phyloP scores from a whole-genome alignment of 1,140 invertebrate genomes.

The Sarcophaga peregrina region DNA sequence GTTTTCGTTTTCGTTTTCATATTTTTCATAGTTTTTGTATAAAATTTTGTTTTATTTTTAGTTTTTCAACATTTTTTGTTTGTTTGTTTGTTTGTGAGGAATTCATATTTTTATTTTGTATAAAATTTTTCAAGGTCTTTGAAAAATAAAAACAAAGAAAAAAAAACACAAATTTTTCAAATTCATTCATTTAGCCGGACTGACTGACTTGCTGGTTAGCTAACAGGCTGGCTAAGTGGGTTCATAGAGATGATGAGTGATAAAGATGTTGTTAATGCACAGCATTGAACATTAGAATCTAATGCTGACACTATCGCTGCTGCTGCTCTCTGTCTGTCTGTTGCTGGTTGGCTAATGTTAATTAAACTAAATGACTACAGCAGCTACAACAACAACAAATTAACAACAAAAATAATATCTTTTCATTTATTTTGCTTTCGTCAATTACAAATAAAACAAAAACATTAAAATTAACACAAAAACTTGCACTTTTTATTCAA shows the following conservation, averaged over 20 bases:
- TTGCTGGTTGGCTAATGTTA: too few species aligned
- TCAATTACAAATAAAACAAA: too few species aligned
- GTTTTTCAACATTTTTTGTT: too few species aligned
- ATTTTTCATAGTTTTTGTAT: not conserved
- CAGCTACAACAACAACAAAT: too few species aligned
- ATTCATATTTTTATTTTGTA: not conserved
- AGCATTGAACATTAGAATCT: too few species aligned
- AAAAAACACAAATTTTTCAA: not conserved
- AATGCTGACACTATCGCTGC: too few species aligned
- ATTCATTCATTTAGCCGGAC: not conserved
- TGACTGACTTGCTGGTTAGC: not conserved
- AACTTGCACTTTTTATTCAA: constrained; percentile 21
- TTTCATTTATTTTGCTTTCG: too few species aligned
- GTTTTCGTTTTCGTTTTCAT: not conserved
- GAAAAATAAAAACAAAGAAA: not conserved
- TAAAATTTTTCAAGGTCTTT: constrained; percentile 8
- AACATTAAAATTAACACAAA: not conserved
- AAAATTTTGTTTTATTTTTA: too few species aligned
- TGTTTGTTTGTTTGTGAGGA: not conserved
- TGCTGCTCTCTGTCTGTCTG: too few species aligned
- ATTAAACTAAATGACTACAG: too few species aligned
- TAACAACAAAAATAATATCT: too few species aligned
- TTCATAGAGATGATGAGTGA: not conserved
- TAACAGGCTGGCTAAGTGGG: not conserved
- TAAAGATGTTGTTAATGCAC: too few species aligned